Evolutionary conservation across 2,113 vertebrate genomes (phyloP).

Genomic region (Tyrannus savana): DNA sequence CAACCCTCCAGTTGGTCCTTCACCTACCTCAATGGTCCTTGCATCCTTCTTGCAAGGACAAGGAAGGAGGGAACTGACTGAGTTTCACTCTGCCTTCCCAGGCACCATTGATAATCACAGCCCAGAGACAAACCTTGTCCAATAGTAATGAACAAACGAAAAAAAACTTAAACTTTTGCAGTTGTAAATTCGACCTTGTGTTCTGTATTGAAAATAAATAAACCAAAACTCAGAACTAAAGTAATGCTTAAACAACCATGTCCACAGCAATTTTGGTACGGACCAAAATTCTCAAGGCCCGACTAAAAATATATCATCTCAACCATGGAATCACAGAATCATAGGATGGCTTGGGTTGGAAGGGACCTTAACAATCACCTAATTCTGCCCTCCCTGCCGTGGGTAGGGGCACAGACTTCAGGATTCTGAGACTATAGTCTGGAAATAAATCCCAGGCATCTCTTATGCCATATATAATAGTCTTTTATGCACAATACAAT

Average conservation of each 20-base stretch:
- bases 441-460: background rate
- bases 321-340: accelerated
- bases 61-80: background rate
- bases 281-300: background rate
- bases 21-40: background rate
- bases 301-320: background rate
- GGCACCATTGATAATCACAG: background rate
- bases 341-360: background rate
- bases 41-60: background rate
- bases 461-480: background rate
- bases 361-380: background rate
- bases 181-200: background rate
- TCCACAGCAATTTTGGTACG: background rate
- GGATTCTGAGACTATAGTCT: background rate
- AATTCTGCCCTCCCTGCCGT: background rate
- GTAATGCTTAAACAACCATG: background rate
- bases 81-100: background rate
- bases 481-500: background rate
- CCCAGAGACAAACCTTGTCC: background rate
- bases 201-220: background rate
- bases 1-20: background rate
- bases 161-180: background rate
- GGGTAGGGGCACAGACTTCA: background rate
- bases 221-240: background rate
- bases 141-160: background rate